A percentile compares a stretch with the other conserved stretches of the same genome.
These are phyloP conservation scores for Priocnemis perturbator DNA, from an alignment of 2,888 invertebrate genomes.

Conservation along the genomic window DNA sequence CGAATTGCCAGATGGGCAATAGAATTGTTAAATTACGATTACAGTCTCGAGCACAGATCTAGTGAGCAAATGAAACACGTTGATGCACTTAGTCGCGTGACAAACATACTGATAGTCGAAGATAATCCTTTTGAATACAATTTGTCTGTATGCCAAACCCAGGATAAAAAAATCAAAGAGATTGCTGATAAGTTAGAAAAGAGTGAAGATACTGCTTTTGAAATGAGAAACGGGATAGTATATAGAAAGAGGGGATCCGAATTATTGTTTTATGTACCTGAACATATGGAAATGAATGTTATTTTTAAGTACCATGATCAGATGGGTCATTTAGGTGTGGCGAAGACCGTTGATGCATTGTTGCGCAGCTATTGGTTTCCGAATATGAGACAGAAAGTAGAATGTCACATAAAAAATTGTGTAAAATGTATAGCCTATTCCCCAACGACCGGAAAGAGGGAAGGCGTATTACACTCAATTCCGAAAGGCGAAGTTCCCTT, in stretches of 20 bases:
- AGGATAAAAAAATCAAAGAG: background rate
- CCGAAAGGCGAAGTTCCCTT: constrained; percentile 41
- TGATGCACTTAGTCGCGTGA: constrained; percentile 45
- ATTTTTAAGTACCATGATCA: too few species aligned
- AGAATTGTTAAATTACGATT: background rate
- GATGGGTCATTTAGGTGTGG: too few species aligned
- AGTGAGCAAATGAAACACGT: constrained; percentile 37
- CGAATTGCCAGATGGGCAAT: constrained; percentile 7
- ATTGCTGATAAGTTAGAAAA: background rate
- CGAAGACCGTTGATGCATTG: constrained; percentile 35
- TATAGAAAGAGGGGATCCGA: constrained; percentile 25
- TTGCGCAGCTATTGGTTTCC: constrained; percentile 41
- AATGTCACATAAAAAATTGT: constrained; percentile 27
- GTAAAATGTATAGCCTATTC: constrained; percentile 44
- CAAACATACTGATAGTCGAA: background rate
- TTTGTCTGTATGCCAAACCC: background rate
- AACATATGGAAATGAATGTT: constrained; percentile 34
- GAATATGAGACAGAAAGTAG: constrained; percentile 28
- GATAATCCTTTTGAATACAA: constrained; percentile 1
- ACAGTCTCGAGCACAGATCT: background rate
- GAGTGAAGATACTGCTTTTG: constrained; percentile 28
- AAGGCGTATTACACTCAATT: constrained; percentile 37
- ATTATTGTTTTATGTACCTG: constrained; percentile 43
- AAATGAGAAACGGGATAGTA: constrained; percentile 45
- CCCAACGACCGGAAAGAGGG: constrained; percentile 29